Evolutionary conservation across 1,140 invertebrate genomes (phyloP), one percentile per base, ranked within the genome.

Genomic region (Drosophila sturtevanti): DNA sequence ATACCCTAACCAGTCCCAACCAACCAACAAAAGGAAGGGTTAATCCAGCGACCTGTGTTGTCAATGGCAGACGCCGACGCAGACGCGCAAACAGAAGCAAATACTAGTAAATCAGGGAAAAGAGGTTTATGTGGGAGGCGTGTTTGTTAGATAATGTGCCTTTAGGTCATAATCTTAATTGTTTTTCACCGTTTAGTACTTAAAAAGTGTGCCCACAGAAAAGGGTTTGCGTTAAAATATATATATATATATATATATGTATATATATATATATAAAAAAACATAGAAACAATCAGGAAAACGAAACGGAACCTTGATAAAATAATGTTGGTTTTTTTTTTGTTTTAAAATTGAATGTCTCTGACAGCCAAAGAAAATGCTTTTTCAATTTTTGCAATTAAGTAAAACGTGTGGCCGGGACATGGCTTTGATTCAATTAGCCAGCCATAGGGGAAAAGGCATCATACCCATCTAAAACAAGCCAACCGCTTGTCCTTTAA

Each of bases 161-260:
- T 87, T 72, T 76, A 89, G 82, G 84, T 87, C 80, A 78, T 89
- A 87, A 87, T 87, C 73, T 87, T 87, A 87, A 87, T 87, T 87
- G 84, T 87, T 87, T 87, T 87, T 72, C 16, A 77, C 67, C 61
- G 72, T 89, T 77, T 68, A 79, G 68, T 62, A 71, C 61, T 89
- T 65, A 66, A 68, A 68, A 48, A 55, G 59, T 37, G 51, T 56
- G 75, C 71, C 77, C 14, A 41, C 0, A 18, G 6, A 87, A 87
- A 81, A 84, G 81, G 82, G 61, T 81, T 55, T 54, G 48, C 21
- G 51, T 63, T 67, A 37, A 70, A 73, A 68, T 74, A 22, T 31
- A 44, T 24, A 35, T 34, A 37, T 18, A n/a, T 44, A 38, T n/a
- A n/a, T n/a, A n/a, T n/a, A n/a, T n/a, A n/a, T n/a, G n/a, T n/a